Percentiles rank a stretch among this genome's conserved stretches.
These are phyloP conservation scores for Volucella inanis DNA, from an alignment of 2,888 invertebrate genomes.

Conservation along the genomic window DNA sequence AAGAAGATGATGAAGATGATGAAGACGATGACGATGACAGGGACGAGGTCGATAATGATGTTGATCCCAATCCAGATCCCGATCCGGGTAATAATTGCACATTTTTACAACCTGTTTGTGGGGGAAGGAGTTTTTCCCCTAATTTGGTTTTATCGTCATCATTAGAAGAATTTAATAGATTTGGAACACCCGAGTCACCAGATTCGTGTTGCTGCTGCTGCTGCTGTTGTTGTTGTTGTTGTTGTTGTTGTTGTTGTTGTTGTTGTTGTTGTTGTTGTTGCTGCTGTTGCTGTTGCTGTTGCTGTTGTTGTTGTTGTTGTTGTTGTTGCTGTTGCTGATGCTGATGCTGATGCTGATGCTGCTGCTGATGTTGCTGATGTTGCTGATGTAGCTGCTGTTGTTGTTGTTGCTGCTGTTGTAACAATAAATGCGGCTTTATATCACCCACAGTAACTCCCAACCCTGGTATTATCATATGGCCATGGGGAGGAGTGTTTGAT, in stretches of 20 bases:
- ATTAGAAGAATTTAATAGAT: conserved; percentile 21
- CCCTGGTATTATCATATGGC: conserved; percentile 45
- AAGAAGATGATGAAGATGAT: conserved; percentile 71
- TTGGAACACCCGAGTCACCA: conserved; percentile 15
- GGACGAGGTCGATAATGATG: conserved; percentile 62
- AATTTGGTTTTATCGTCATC: conserved; percentile 57
- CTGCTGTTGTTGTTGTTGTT: conserved; percentile 1
- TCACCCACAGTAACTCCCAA: conserved; percentile 17
- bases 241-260: conserved; percentile 49
- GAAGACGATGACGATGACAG: conserved; percentile 62
- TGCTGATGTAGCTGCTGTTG: too few relatives aligned
- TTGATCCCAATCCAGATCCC: conserved; percentile 77
- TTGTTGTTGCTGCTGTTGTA: conserved; percentile 35
- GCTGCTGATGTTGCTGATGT: too few relatives aligned
- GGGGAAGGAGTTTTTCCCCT: conserved; percentile 57
- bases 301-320: too few relatives aligned
- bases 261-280: conserved; percentile 53
- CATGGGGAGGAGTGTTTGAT: conserved; percentile 50
- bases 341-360: conserved; percentile 37
- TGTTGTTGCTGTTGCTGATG: conserved; percentile 4
- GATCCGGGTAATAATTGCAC: conserved; percentile 68
- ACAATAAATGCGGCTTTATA: conserved; percentile 44
- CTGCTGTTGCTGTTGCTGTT: not conserved
- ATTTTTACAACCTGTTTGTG: conserved; percentile 61
- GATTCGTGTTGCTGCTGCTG: conserved; percentile 57